phyloP scores from a whole-genome alignment of 2,113 vertebrate species.

The Corythoichthys intestinalis region DNA sequence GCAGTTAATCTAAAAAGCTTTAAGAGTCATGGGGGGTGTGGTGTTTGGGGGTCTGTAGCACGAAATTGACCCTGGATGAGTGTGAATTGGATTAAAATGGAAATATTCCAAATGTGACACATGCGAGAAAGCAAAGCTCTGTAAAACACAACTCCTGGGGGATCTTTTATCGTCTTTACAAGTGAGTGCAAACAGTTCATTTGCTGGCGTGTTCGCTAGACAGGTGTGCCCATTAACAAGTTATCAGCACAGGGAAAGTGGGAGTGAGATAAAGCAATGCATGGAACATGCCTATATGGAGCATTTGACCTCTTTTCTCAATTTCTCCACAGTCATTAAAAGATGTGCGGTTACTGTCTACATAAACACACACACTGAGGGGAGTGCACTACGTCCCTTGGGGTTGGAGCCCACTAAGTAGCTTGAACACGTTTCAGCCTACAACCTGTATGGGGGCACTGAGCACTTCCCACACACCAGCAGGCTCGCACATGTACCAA shows the following conservation, averaged over 20 bases:
- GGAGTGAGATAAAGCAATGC: slow-evolving; percentile 35
- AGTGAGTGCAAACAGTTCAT: slow-evolving; percentile 47
- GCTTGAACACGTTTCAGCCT: slow-evolving; percentile 54
- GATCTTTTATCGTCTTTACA: slow-evolving; percentile 39
- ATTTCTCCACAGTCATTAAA: slow-evolving; percentile 1
- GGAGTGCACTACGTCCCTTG: slow-evolving; percentile 23
- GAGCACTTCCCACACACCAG: slow-evolving; percentile 57
- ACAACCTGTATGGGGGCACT: slow-evolving; percentile 46
- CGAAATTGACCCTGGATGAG: slow-evolving; percentile 25
- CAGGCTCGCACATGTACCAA: slow-evolving; percentile 40
- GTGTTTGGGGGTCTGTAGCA: slow-evolving; percentile 20
- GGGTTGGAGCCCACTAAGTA: slow-evolving; percentile 45
- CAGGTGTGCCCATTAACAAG: slow-evolving; percentile 68
- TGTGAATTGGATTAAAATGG: slow-evolving; percentile 36
- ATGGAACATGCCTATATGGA: slow-evolving; percentile 30
- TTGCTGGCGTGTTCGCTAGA: slow-evolving; percentile 57
- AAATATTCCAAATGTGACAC: slow-evolving; percentile 33
- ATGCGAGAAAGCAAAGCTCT: slow-evolving; percentile 33
- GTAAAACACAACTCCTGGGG: slow-evolving; percentile 39
- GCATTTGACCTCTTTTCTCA: slow-evolving; percentile 19
- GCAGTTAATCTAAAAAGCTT: slow-evolving; percentile 61
- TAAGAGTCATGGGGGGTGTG: slow-evolving; percentile 49
- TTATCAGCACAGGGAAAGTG: slow-evolving; percentile 42
- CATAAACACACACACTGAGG: slow-evolving; percentile 30
- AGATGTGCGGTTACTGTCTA: background rate